Conservation (phyloP, 1,140 invertebrate species). For the Glossosoma conforme region DNA sequence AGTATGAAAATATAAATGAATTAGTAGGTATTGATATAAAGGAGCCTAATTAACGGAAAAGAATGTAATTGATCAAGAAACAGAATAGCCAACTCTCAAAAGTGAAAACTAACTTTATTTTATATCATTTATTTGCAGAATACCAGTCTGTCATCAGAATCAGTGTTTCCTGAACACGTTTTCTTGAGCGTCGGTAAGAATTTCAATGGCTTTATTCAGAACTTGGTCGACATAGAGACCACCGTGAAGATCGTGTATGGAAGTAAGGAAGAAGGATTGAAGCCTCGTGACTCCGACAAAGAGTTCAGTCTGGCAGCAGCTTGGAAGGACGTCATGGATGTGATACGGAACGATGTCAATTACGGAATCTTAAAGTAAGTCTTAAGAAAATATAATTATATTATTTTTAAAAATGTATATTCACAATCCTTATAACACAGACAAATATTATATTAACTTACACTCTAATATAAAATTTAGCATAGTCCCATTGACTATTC, state of each 20-base stretch:
- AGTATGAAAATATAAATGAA: too few species aligned
- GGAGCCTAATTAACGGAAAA: too few species aligned
- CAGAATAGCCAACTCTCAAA: too few species aligned
- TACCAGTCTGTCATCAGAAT: not conserved
- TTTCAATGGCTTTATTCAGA: constrained; percentile 37
- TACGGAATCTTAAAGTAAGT: constrained; percentile 46
- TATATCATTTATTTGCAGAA: constrained; percentile 3
- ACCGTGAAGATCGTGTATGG: constrained; percentile 33
- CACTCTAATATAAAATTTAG: too few species aligned
- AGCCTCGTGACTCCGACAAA: not conserved
- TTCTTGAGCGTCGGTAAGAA: constrained; percentile 39
- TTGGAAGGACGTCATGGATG: constrained; percentile 35
- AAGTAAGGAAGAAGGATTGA: constrained; percentile 3
- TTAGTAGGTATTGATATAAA: too few species aligned
- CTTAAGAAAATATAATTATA: not conserved
- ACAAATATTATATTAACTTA: too few species aligned
- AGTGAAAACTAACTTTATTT: not conserved
- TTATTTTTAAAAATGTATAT: too few species aligned
- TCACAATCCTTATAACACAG: too few species aligned
- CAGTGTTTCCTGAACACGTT: constrained; percentile 27
- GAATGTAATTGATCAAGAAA: too few species aligned
- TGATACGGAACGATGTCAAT: constrained; percentile 41
- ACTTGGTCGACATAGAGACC: constrained; percentile 29
- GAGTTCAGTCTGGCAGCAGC: constrained; percentile 32
- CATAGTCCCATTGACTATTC: too few species aligned